Conservation (phyloP, 2,113 vertebrate species). For the Hemiscyllium ocellatum region DNA sequence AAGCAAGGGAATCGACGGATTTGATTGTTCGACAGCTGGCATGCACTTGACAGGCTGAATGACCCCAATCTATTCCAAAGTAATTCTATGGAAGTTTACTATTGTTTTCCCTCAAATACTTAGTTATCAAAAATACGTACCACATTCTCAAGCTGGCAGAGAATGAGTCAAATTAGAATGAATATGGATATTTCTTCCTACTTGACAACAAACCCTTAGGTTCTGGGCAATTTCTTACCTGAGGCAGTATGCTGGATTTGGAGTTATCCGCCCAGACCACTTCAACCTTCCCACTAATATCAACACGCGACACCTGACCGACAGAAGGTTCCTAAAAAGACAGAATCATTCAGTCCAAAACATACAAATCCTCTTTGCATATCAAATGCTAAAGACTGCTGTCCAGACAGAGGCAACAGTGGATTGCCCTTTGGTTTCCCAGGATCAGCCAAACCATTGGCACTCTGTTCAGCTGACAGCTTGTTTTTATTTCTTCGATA, state of each 20-base stretch:
- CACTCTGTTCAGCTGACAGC: neutral
- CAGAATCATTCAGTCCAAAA: neutral
- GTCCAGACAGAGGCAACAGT: neutral
- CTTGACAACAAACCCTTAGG: neutral
- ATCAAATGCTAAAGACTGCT: neutral
- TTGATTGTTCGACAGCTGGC: neutral
- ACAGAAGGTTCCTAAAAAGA: slow-evolving; percentile 72
- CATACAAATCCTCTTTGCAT: neutral
- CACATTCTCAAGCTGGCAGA: neutral
- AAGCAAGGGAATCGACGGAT: neutral
- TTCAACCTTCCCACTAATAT: slow-evolving; percentile 95
- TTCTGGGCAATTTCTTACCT: slow-evolving; percentile 61
- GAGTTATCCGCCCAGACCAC: slow-evolving; percentile 97
- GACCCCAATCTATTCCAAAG: neutral
- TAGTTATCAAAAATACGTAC: neutral
- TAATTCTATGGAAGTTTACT: neutral
- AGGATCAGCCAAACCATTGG: neutral
- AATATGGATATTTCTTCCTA: neutral
- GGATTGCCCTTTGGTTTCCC: neutral
- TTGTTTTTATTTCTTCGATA: neutral
- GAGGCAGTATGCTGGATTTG: slow-evolving; percentile 86
- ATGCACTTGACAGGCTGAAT: neutral
- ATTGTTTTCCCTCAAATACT: neutral
- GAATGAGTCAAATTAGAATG: neutral
- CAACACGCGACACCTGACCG: slow-evolving; percentile 86